These are phyloP conservation scores for Leptinotarsa lineolata DNA, from an alignment of 1,140 invertebrate genomes.

Conservation along the genomic window DNA sequence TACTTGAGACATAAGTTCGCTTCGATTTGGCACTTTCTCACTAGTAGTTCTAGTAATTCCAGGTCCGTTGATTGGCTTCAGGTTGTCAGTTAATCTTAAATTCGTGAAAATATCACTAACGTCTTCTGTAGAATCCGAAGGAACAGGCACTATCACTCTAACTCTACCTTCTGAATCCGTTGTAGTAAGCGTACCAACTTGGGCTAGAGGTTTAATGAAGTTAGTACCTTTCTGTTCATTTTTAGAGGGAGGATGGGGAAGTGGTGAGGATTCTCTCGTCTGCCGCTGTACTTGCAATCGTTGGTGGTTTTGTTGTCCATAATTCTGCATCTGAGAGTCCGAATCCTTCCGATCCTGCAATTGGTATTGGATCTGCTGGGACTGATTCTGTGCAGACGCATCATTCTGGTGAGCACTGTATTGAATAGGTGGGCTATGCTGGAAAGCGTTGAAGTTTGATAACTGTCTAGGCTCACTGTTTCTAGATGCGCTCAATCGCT, in stretches of 20 bases:
- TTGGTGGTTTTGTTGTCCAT: background rate
- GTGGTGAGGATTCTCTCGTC: slow-evolving; percentile 31
- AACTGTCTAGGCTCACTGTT: slow-evolving; percentile 47
- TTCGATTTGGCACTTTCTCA: slow-evolving; percentile 80
- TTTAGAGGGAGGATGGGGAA: slow-evolving; percentile 15
- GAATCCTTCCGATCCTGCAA: background rate
- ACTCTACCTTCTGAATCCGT: slow-evolving; percentile 62
- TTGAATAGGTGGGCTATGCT: background rate
- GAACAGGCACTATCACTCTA: slow-evolving; percentile 62
- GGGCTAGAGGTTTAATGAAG: slow-evolving; percentile 71
- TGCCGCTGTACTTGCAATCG: slow-evolving; percentile 35
- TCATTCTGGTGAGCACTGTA: background rate
- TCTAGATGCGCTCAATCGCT: slow-evolving; percentile 42
- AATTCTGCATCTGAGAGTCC: background rate
- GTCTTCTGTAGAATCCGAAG: slow-evolving; percentile 49
- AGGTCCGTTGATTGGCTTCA: slow-evolving; percentile 51
- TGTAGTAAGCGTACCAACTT: slow-evolving; percentile 64
- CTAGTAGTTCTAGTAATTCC: slow-evolving; percentile 81
- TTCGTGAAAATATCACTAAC: slow-evolving; percentile 48
- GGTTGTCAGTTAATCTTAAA: slow-evolving; percentile 56
- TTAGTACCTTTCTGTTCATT: slow-evolving; percentile 54
- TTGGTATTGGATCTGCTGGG: background rate
- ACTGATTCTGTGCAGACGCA: background rate
- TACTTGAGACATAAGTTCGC: slow-evolving; percentile 81
- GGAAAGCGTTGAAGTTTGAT: background rate